Evolutionary conservation across 2,888 invertebrate species (phyloP).

Genomic region (Siphlonurus alternatus): DNA sequence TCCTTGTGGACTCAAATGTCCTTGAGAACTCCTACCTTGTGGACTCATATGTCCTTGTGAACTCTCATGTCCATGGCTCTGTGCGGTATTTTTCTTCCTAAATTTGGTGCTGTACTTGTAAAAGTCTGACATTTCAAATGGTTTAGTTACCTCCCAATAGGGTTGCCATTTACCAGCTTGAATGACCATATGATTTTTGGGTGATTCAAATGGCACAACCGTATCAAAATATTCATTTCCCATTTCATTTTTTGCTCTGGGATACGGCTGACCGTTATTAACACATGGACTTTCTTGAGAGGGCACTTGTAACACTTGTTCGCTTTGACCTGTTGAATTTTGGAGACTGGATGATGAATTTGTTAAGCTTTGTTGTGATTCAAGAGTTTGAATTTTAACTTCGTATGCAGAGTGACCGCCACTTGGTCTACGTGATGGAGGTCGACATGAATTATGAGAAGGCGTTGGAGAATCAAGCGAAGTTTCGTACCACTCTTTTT

Average conservation of each 20-base stretch:
- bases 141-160: conserved; percentile 85
- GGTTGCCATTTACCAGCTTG: conserved; percentile 81
- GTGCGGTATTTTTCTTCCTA: conserved; percentile 38
- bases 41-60: neutral
- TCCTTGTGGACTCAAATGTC: neutral
- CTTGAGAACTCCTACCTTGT: neutral
- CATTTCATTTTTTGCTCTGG: conserved; percentile 6
- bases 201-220: conserved; percentile 49
- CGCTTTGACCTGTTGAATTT: neutral
- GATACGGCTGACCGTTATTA: neutral
- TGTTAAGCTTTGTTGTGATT: neutral
- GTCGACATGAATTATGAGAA: conserved; percentile 15
- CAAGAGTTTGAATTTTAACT: conserved; percentile 12
- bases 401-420: no score
- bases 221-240: conserved; percentile 18
- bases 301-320: no score
- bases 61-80: neutral
- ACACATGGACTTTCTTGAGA: neutral
- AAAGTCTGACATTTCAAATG: conserved; percentile 95
- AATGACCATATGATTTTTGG: conserved; percentile 68
- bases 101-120: conserved; percentile 95
- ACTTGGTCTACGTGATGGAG: conserved; percentile 8
- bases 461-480: conserved; percentile 39
- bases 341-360: neutral
- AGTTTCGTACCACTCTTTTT: conserved; percentile 54